Base-by-base conservation (phyloP, 2,888 invertebrate species). In the Unio pictorum region DNA sequence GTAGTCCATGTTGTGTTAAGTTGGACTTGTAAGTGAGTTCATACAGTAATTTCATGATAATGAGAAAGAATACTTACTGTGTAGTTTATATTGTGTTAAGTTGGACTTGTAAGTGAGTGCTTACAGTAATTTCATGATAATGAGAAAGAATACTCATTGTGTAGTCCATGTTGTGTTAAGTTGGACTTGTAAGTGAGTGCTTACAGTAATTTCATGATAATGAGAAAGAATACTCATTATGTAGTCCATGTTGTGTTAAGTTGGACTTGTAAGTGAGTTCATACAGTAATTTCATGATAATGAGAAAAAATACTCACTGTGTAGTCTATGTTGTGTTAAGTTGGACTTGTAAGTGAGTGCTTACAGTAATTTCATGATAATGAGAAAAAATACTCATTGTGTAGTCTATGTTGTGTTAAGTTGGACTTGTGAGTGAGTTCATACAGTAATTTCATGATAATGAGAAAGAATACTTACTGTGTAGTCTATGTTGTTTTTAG, bases 271-370 rank as follows among this genome's bases (percentile, higher is more conserved):
- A 18, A 58, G 23, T 20, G 58, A 23, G 58, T 26, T 2, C 8
- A 1, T 26, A 23, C 23, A 17, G 20, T n/a, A 58, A 23, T 7
- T 26, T 61, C n/a, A 61, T 8, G 2, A 23, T 17, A 23, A 15
- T 55, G 58, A 58, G n/a, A 26, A 55, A 17, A 4, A 45, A 34
- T 34, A 66, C 78, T 69, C 69, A 83, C 81, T 17, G 69, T 72
- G 68, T 82, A 84, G 56, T 66, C 61, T 17, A 75, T 69, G 1
- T 69, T 73, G n/a, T 23, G 23, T 23, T 23, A 0, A 18, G 58
- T 8, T n/a, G 58, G n/a, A 23, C 26, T 23, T 23, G 3, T 26
- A 18, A 58, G 23, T 20, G 8, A 23, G 58, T 26, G 8, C 8
- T 2, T 26, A 23, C 23, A 17, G 20, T n/a, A 58, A 23, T 7